phyloP scores from a whole-genome alignment of 2,888 invertebrate genomes.

The Cephus pulcher region DNA sequence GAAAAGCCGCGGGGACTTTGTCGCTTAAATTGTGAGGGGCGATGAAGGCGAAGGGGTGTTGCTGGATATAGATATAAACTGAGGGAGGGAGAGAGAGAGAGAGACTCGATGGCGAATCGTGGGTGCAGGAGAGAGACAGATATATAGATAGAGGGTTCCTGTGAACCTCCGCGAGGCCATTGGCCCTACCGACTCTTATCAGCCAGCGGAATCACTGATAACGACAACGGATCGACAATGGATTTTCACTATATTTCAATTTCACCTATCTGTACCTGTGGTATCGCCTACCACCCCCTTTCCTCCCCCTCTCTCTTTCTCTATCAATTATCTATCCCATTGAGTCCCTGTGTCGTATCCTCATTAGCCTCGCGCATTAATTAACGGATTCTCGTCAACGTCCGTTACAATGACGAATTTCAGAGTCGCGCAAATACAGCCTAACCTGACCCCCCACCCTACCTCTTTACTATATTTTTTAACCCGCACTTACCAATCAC shows the following conservation, averaged over 20 bases:
- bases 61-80: background rate
- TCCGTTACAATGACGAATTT: background rate
- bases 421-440: background rate
- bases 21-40: background rate
- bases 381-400: constrained; percentile 25
- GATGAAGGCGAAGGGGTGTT: background rate
- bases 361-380: constrained; percentile 24
- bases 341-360: background rate
- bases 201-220: background rate
- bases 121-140: no score
- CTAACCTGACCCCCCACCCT: background rate
- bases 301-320: constrained; percentile 10
- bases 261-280: background rate
- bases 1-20: background rate
- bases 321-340: background rate
- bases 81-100: background rate
- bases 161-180: background rate
- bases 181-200: background rate
- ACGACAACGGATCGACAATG: background rate
- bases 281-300: constrained; percentile 1
- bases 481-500: background rate
- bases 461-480: background rate
- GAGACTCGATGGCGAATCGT: no score
- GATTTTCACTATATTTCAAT: background rate
- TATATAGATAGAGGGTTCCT: background rate